These are phyloP conservation scores for Heterocephalus glaber DNA, from an alignment of 2,113 vertebrate species.

Conservation along the genomic window DNA sequence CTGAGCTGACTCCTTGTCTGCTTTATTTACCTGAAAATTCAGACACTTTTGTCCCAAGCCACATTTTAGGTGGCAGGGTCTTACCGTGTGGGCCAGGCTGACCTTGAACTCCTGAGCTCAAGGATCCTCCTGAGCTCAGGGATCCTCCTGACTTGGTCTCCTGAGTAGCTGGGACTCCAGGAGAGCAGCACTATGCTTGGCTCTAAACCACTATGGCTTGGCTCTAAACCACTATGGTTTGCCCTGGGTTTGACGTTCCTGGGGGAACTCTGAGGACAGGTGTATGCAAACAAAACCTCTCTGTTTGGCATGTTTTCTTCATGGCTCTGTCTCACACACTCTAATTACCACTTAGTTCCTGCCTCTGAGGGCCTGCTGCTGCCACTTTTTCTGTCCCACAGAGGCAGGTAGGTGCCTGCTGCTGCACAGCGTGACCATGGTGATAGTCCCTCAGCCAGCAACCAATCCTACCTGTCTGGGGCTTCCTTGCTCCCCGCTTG, in stretches of 20 bases:
- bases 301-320: neutral
- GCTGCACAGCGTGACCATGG: neutral
- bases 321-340: neutral
- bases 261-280: neutral
- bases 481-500: neutral
- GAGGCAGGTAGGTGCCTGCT: neutral
- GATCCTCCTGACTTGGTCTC: neutral
- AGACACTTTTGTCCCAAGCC: neutral
- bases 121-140: too few species aligned
- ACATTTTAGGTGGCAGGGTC: too few species aligned
- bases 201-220: neutral
- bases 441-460: neutral
- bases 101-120: neutral
- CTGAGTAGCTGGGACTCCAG: too few species aligned
- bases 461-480: slow-evolving; percentile 63
- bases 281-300: neutral
- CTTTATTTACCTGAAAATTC: neutral
- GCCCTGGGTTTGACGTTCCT: neutral
- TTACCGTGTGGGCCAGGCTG: neutral
- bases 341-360: neutral
- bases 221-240: neutral
- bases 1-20: neutral
- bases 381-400: neutral
- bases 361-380: neutral
- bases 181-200: fast-evolving